Evolutionary conservation across 2,113 vertebrate genomes (phyloP).

Genomic region (Xiphophorus maculatus): DNA sequence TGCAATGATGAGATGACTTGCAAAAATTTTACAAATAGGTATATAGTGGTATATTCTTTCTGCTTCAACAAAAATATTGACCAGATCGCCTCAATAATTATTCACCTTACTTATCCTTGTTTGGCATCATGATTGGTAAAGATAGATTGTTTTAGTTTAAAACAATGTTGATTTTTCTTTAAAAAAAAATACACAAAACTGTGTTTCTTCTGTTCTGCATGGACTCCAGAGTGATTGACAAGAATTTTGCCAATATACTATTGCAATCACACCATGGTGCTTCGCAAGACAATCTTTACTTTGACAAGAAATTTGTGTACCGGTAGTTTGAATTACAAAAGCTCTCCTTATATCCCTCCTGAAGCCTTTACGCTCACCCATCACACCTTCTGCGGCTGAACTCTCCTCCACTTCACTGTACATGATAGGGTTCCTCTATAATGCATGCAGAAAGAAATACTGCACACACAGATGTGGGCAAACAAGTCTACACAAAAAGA

Average conservation of each 20-base stretch:
- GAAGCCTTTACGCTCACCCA: constrained; percentile 1
- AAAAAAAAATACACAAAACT: too few relatives aligned
- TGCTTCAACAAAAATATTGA: too few relatives aligned
- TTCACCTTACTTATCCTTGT: background rate
- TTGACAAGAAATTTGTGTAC: background rate
- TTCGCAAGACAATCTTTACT: background rate
- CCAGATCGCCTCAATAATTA: background rate
- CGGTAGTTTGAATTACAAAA: background rate
- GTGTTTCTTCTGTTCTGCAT: background rate
- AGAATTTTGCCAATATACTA: background rate
- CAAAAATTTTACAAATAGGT: too few relatives aligned
- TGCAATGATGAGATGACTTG: too few relatives aligned
- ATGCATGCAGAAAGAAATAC: constrained; percentile 20
- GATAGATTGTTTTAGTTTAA: too few relatives aligned
- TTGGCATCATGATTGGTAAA: background rate
- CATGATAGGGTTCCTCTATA: constrained; percentile 60
- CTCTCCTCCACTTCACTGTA: constrained; percentile 56
- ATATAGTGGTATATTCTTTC: too few relatives aligned
- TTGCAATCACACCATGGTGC: background rate
- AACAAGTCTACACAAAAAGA: constrained; percentile 46
- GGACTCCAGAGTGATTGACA: background rate
- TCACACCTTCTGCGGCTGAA: constrained; percentile 56
- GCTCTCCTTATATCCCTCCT: background rate
- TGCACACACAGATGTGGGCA: constrained; percentile 38
- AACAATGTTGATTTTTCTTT: background rate